These are phyloP conservation scores for Elysia crispata DNA, from an alignment of 2,888 invertebrate genomes.

Conservation along the genomic window DNA sequence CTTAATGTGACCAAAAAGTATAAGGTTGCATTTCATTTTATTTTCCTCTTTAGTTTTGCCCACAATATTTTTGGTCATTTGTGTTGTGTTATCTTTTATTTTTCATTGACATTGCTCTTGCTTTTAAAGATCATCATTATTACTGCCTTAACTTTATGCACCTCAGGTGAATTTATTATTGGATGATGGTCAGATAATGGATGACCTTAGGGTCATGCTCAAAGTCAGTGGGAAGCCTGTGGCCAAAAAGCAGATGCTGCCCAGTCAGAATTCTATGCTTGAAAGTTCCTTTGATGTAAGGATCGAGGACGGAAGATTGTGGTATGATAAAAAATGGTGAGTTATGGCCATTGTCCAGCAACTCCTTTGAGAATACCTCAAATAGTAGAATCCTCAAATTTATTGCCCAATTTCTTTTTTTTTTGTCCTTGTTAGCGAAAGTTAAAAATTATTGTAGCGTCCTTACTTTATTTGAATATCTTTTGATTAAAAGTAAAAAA, in stretches of 20 bases:
- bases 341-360: conserved; percentile 45
- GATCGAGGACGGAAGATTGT: conserved; percentile 95
- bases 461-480: too few species aligned
- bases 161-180: conserved; percentile 91
- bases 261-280: conserved; percentile 53
- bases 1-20: too few species aligned
- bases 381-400: background rate
- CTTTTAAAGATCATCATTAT: too few species aligned
- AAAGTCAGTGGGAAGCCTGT: conserved; percentile 77
- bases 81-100: too few species aligned
- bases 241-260: conserved; percentile 63
- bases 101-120: too few species aligned
- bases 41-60: too few species aligned
- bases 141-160: conserved; percentile 72
- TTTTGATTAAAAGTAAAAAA: too few species aligned
- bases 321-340: conserved; percentile 94
- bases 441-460: too few species aligned
- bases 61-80: too few species aligned
- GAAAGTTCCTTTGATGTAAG: conserved; percentile 83
- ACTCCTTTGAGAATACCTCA: background rate
- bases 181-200: conserved; percentile 92
- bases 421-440: too few species aligned
- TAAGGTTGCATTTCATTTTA: too few species aligned
- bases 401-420: background rate
- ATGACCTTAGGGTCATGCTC: conserved; percentile 89